Conservation (phyloP, 2,888 invertebrate genomes). For the Amblyjoppa proteus region DNA sequence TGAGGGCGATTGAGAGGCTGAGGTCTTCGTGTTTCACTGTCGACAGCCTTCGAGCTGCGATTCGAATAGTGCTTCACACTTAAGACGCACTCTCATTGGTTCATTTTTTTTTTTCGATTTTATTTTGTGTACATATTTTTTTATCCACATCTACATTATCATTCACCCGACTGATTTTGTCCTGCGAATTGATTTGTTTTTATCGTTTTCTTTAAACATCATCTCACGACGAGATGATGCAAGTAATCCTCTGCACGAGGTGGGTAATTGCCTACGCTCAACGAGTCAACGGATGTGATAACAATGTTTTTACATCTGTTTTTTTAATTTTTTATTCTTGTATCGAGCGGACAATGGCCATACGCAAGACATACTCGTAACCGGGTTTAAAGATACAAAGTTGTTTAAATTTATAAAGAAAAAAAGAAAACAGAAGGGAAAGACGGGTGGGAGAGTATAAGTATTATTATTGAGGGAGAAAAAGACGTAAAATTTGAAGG, state of each 20-base stretch:
- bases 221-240: constrained; percentile 5
- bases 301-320: constrained; percentile 9
- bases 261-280: neutral
- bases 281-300: neutral
- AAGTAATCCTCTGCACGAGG: neutral
- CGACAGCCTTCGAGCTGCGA: constrained; percentile 4
- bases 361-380: constrained; percentile 46
- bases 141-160: constrained; percentile 12
- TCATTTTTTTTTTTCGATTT: neutral
- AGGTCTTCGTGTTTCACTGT: constrained; percentile 30
- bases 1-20: constrained; percentile 1
- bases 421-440: neutral
- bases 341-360: constrained; percentile 79
- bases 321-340: constrained; percentile 48
- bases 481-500: constrained; percentile 30
- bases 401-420: constrained; percentile 48
- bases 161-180: constrained; percentile 53
- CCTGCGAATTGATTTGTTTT: constrained; percentile 32
- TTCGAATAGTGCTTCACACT: constrained; percentile 22
- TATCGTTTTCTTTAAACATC: constrained; percentile 11
- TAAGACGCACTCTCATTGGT: constrained; percentile 28
- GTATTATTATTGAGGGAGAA: constrained; percentile 41
- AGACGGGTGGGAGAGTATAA: constrained; percentile 21
- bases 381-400: constrained; percentile 38
- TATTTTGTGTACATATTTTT: constrained; percentile 13